Evolutionary conservation across 2,797 vertebrate genomes (phyloP).

Genomic region (Lepilemur ruficaudatus): DNA sequence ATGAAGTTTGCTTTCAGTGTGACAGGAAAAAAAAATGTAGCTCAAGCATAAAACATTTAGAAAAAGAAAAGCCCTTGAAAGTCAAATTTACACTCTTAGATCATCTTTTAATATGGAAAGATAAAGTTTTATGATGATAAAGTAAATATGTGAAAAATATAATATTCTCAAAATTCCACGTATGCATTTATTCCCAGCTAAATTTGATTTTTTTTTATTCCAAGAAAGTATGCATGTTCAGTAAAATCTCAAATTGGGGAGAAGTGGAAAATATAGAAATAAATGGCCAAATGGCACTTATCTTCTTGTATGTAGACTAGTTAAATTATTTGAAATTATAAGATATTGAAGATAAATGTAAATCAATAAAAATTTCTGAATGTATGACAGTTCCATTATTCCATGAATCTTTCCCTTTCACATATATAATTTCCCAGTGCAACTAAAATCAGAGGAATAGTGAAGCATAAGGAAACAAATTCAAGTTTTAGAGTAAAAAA

Average conservation of each 20-base stretch:
- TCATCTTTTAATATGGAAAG: slow-evolving; percentile 62
- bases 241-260: slow-evolving; percentile 31
- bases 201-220: slow-evolving; percentile 32
- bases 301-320: slow-evolving; percentile 26
- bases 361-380: slow-evolving; percentile 32
- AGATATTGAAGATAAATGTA: not conserved
- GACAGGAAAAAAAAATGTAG: not conserved
- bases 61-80: slow-evolving; percentile 34
- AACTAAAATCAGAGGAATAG: slow-evolving; percentile 34
- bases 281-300: not conserved
- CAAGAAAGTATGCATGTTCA: slow-evolving; percentile 35
- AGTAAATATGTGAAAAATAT: slow-evolving; percentile 65
- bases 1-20: slow-evolving; percentile 36
- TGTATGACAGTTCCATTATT: not conserved
- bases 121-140: slow-evolving; percentile 60
- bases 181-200: slow-evolving; percentile 33
- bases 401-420: slow-evolving; percentile 23
- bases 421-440: not conserved
- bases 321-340: slow-evolving; percentile 54
- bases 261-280: slow-evolving; percentile 28
- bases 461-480: not conserved
- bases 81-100: slow-evolving; percentile 53
- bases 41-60: not conserved
- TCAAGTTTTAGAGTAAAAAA: not conserved
- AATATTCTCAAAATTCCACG: slow-evolving; percentile 45